Percentiles rank a stretch among this genome's conserved stretches.
phyloP scores from a whole-genome alignment of 2,888 invertebrate genomes.

The Shargacucullia verbasci region DNA sequence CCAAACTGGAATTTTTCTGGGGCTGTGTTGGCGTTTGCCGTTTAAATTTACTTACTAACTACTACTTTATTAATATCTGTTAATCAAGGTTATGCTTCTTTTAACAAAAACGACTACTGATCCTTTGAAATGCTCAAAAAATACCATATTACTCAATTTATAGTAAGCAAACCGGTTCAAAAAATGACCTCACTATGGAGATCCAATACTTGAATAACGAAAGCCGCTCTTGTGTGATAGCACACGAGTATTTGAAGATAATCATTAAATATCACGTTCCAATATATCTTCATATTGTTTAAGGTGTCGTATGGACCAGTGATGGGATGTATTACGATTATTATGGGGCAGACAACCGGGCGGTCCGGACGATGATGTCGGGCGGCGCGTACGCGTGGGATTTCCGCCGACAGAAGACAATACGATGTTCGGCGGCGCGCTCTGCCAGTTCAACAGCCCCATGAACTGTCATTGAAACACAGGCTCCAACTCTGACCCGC shows the following conservation, averaged over 20 bases:
- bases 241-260: slow-evolving; percentile 8
- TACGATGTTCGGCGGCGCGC: slow-evolving; percentile 58
- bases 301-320: slow-evolving; percentile 52
- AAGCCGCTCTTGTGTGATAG: slow-evolving; percentile 40
- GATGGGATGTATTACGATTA: slow-evolving; percentile 57
- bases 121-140: slow-evolving; percentile 53
- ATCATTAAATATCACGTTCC: slow-evolving; percentile 5
- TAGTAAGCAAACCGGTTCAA: slow-evolving; percentile 74
- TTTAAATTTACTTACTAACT: too few relatives aligned
- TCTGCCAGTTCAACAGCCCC: slow-evolving; percentile 80
- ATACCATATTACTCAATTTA: slow-evolving; percentile 55
- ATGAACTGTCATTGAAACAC: slow-evolving; percentile 58
- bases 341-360: slow-evolving; percentile 41
- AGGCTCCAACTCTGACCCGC: slow-evolving; percentile 42
- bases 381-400: slow-evolving; percentile 68
- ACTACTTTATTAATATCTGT: background rate
- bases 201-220: slow-evolving; percentile 61
- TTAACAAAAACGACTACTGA: slow-evolving; percentile 48
- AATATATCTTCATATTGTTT: slow-evolving; percentile 1
- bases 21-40: too few relatives aligned
- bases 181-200: slow-evolving; percentile 80
- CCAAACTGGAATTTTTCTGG: too few relatives aligned
- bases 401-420: slow-evolving; percentile 66
- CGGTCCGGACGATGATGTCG: slow-evolving; percentile 33
- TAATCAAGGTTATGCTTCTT: background rate